Percentiles rank a stretch among this genome's conserved stretches.
phyloP scores from a whole-genome alignment of 2,888 invertebrate species.

The Pilophorus perplexus region DNA sequence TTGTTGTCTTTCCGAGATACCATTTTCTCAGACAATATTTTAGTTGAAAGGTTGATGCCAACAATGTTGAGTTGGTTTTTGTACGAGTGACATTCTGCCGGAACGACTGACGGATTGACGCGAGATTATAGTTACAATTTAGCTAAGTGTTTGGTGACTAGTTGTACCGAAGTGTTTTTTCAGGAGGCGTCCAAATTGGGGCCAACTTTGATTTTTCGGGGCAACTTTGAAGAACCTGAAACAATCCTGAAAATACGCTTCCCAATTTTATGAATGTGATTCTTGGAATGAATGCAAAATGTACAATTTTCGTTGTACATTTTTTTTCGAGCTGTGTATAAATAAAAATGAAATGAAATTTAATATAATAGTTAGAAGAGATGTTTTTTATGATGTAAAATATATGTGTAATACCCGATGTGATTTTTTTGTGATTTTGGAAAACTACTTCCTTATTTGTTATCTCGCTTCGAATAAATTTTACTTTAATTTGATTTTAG shows the following conservation, averaged over 20 bases:
- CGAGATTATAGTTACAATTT: too few species aligned
- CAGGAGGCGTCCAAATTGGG: too few species aligned
- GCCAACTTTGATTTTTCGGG: too few species aligned
- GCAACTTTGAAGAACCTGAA: not conserved
- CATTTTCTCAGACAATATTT: too few species aligned
- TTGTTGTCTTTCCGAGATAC: too few species aligned
- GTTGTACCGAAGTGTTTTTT: too few species aligned
- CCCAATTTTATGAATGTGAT: not conserved
- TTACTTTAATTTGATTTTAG: constrained; percentile 3
- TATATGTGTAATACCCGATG: constrained; percentile 21
- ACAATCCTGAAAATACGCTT: not conserved
- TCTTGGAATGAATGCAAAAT: not conserved
- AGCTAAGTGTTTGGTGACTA: too few species aligned
- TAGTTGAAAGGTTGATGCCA: too few species aligned
- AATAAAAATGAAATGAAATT: not conserved
- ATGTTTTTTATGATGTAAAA: constrained; percentile 35
- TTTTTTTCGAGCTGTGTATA: not conserved
- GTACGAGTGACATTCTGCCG: too few species aligned
- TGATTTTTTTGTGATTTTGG: constrained; percentile 37
- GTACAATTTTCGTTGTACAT: not conserved
- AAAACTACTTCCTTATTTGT: constrained; percentile 27
- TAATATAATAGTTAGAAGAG: not conserved
- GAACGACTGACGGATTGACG: too few species aligned
- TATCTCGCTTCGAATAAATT: constrained; percentile 16
- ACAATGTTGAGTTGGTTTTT: too few species aligned